Evolutionary conservation across 2,113 vertebrate species (phyloP).

Genomic region (Thalassoma bifasciatum): DNA sequence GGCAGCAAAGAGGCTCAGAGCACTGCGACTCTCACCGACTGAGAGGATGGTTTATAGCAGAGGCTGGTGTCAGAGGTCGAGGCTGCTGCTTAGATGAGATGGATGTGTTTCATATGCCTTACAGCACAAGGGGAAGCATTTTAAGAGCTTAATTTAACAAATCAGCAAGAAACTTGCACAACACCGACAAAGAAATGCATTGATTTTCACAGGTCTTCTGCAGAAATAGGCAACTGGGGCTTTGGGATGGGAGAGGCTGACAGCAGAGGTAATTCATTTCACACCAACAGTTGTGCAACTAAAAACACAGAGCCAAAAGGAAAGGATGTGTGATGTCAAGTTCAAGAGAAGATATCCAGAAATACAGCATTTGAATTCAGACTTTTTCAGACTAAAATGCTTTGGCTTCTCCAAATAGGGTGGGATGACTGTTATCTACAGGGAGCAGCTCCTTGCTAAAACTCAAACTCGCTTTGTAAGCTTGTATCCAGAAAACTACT

Average conservation of each 20-base stretch:
- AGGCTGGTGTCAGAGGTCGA: constrained; percentile 35
- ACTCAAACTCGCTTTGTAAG: no score
- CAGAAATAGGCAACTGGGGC: constrained; percentile 22
- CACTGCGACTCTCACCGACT: constrained; percentile 5
- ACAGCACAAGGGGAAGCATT: constrained; percentile 17
- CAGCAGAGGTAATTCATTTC: not conserved
- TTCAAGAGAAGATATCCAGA: no score
- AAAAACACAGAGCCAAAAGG: no score
- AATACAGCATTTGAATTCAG: no score
- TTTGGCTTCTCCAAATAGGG: no score
- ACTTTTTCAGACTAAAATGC: no score
- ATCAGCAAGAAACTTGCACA: constrained; percentile 38
- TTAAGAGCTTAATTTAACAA: constrained; percentile 34
- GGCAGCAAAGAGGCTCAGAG: not conserved
- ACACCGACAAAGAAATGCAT: constrained; percentile 35
- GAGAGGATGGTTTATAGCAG: constrained; percentile 28
- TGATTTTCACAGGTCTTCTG: constrained; percentile 29
- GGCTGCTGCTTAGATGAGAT: constrained; percentile 19
- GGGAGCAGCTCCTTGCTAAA: no score
- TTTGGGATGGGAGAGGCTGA: not conserved
- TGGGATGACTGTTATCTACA: no score
- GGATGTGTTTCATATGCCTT: constrained; percentile 11
- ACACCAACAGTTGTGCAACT: no score
- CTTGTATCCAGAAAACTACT: no score
- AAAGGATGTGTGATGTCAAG: no score